Percentiles rank a stretch among this genome's conserved stretches.
phyloP scores from a whole-genome alignment of 2,888 invertebrate species.

The Lycia hirtaria region DNA sequence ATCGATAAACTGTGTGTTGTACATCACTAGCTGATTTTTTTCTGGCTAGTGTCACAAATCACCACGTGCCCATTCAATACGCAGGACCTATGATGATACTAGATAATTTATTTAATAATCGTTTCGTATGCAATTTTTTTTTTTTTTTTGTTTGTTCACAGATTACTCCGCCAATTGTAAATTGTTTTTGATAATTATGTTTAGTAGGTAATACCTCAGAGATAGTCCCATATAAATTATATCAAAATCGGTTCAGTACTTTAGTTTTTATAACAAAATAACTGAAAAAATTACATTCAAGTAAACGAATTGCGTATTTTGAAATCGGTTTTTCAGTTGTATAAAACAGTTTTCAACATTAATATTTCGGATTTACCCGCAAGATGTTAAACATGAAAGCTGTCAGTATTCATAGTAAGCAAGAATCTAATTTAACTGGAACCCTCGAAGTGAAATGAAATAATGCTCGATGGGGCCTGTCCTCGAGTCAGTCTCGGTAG shows the following conservation, averaged over 20 bases:
- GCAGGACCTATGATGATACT: background rate
- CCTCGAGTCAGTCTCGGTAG: conserved; percentile 20
- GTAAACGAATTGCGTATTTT: too few relatives aligned
- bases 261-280: too few relatives aligned
- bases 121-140: too few relatives aligned
- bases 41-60: background rate
- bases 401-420: background rate
- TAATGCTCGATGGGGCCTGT: background rate
- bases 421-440: conserved; percentile 2
- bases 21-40: background rate
- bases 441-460: conserved; percentile 1
- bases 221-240: too few relatives aligned
- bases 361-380: background rate
- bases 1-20: background rate
- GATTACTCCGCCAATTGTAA: too few relatives aligned
- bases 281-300: too few relatives aligned
- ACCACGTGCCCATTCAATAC: background rate
- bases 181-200: too few relatives aligned
- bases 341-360: too few relatives aligned
- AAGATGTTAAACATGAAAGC: background rate
- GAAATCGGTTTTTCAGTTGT: too few relatives aligned
- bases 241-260: too few relatives aligned
- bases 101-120: background rate
- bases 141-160: too few relatives aligned
- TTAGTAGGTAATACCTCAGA: too few relatives aligned